Percentiles rank a stretch among this genome's conserved stretches.
phyloP scores from a whole-genome alignment of 2,797 vertebrate genomes.

The Poecilia wingei region DNA sequence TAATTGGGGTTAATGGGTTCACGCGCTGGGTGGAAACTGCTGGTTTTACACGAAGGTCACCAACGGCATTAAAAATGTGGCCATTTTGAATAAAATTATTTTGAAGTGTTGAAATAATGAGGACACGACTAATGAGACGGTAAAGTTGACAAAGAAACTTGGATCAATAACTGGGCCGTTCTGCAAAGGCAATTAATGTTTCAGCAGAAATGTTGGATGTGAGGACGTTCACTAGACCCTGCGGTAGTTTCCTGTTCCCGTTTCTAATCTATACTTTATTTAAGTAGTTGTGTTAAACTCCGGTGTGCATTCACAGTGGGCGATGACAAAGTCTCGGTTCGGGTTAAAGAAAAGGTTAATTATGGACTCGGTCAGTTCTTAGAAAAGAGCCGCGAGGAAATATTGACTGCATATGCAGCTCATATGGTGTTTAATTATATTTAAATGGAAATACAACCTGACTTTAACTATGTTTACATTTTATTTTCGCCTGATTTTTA shows the following conservation, averaged over 20 bases:
- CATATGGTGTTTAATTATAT: background rate
- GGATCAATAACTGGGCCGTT: background rate
- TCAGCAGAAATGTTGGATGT: background rate
- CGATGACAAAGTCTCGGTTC: background rate
- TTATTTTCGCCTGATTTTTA: background rate
- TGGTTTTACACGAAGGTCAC: slow-evolving; percentile 16
- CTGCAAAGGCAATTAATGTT: slow-evolving; percentile 6
- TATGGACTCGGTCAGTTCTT: background rate
- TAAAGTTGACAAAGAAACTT: slow-evolving; percentile 5
- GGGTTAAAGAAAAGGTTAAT: background rate
- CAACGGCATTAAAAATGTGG: background rate
- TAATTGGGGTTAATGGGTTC: slow-evolving; percentile 33
- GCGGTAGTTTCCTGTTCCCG: background rate
- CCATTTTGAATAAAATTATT: background rate
- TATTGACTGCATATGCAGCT: background rate
- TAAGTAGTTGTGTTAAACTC: background rate
- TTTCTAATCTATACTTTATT: background rate
- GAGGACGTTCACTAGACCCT: background rate
- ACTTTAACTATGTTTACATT: background rate
- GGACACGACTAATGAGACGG: background rate
- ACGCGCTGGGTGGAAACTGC: background rate
- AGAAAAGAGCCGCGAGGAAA: background rate
- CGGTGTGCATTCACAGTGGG: background rate
- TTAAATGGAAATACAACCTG: background rate
- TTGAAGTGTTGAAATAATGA: slow-evolving; percentile 3